phyloP scores from a whole-genome alignment of 1,140 invertebrate species.

The Holcopasites calliopsidis region DNA sequence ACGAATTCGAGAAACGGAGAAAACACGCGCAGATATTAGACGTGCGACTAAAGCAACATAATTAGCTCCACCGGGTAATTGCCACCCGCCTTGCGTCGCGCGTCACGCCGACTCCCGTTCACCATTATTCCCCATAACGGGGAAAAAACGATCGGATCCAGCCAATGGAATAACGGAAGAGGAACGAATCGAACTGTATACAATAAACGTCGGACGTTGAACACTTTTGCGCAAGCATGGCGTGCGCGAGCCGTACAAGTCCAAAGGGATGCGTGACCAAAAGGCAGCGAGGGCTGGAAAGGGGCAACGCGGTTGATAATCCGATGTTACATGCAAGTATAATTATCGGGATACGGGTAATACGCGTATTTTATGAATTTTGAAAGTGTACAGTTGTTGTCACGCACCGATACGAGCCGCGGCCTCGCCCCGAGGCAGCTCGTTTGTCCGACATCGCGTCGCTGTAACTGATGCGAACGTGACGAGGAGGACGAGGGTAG shows the following conservation, averaged over 20 bases:
- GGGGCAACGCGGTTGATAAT: conserved; percentile 12
- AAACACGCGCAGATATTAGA: conserved; percentile 61
- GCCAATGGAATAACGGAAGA: neutral
- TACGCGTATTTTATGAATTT: conserved; percentile 42
- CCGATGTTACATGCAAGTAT: conserved; percentile 16
- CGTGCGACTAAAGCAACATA: conserved; percentile 68
- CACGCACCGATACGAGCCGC: conserved; percentile 12
- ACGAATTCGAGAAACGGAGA: conserved; percentile 62
- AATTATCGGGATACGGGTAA: conserved; percentile 30
- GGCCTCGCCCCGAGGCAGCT: neutral
- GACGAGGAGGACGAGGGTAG: neutral
- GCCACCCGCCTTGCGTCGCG: conserved; percentile 36
- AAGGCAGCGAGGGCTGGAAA: neutral
- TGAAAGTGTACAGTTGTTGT: conserved; percentile 40
- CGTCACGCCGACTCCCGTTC: conserved; percentile 15
- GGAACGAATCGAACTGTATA: neutral
- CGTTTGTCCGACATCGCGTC: conserved; percentile 40
- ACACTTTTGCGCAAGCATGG: neutral
- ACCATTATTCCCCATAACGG: neutral
- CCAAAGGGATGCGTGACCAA: conserved; percentile 1
- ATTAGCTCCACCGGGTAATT: conserved; percentile 71
- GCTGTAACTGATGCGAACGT: conserved; percentile 40
- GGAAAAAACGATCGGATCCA: too few relatives aligned
- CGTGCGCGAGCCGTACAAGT: neutral
- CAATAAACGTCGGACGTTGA: neutral